Conservation (phyloP, 2,888 invertebrate genomes). For the Crematogaster levior region DNA sequence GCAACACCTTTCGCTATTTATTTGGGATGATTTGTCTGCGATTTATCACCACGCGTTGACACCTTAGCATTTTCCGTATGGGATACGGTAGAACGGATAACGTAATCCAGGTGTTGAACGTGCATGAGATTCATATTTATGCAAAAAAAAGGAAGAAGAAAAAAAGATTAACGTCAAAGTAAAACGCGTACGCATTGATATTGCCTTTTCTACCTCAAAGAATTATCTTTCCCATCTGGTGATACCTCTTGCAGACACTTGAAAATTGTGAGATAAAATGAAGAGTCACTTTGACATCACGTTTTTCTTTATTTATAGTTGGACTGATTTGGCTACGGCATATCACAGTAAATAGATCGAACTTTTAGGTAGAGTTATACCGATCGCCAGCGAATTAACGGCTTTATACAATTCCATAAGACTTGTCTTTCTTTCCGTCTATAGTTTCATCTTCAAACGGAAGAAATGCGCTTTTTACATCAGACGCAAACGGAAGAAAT, state of each 20-base stretch:
- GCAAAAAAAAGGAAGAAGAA: background rate
- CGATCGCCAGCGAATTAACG: constrained; percentile 70
- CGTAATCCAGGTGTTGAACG: constrained; percentile 32
- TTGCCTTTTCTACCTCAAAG: background rate
- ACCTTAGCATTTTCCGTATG: background rate
- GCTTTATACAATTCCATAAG: constrained; percentile 15
- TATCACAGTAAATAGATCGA: constrained; percentile 82
- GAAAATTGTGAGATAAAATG: background rate
- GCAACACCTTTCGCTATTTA: constrained; percentile 52
- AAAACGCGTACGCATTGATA: background rate
- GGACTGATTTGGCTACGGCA: constrained; percentile 76
- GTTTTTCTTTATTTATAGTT: constrained; percentile 63
- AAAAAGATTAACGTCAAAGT: background rate
- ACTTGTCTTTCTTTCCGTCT: background rate
- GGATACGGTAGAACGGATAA: background rate
- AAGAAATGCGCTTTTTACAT: background rate
- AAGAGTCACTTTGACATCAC: constrained; percentile 32
- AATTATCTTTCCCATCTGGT: background rate
- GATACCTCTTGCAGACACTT: background rate
- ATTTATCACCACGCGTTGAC: constrained; percentile 46
- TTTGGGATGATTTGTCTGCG: constrained; percentile 49
- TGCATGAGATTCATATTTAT: background rate
- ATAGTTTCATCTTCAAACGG: background rate
- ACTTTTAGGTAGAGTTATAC: constrained; percentile 78
- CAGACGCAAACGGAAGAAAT: background rate